Conservation (phyloP, 1,140 invertebrate species). For the Akabosia matsudoensis region DNA sequence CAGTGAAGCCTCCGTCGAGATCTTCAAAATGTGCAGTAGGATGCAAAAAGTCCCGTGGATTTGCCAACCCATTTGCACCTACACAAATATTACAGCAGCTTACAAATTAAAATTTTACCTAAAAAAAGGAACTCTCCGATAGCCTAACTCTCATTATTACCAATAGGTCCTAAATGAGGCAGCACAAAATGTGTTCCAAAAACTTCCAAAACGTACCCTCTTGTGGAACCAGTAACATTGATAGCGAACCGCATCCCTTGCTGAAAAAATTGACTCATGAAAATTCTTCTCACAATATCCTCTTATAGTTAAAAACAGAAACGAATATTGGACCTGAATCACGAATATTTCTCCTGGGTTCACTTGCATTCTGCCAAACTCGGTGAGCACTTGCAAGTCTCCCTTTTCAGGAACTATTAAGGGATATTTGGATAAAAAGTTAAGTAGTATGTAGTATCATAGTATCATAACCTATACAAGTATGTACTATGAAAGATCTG, state of each 20-base stretch:
- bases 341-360: conserved; percentile 96
- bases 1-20: conserved; percentile 61
- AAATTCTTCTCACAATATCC: too few species aligned
- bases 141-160: too few species aligned
- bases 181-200: conserved; percentile 90
- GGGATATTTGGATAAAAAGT: too few species aligned
- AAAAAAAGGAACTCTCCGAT: conserved; percentile 42
- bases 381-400: conserved; percentile 77
- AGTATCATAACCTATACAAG: too few species aligned
- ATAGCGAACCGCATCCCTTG: conserved; percentile 92
- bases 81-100: conserved; percentile 15
- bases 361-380: conserved; percentile 86
- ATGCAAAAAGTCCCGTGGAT: conserved; percentile 89
- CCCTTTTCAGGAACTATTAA: conserved; percentile 87
- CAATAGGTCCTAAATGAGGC: conserved; percentile 93
- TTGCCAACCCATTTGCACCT: conserved; percentile 94
- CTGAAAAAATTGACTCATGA: too few species aligned
- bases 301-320: neutral
- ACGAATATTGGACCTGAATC: conserved; percentile 62
- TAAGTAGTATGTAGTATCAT: too few species aligned
- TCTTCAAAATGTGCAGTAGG: conserved; percentile 85
- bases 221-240: conserved; percentile 67
- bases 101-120: neutral
- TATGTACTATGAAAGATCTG: too few species aligned
- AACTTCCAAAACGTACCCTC: conserved; percentile 95